Percentiles rank a stretch among this genome's conserved stretches.
phyloP scores from a whole-genome alignment of 2,113 vertebrate species.

The Gavialis gangeticus region DNA sequence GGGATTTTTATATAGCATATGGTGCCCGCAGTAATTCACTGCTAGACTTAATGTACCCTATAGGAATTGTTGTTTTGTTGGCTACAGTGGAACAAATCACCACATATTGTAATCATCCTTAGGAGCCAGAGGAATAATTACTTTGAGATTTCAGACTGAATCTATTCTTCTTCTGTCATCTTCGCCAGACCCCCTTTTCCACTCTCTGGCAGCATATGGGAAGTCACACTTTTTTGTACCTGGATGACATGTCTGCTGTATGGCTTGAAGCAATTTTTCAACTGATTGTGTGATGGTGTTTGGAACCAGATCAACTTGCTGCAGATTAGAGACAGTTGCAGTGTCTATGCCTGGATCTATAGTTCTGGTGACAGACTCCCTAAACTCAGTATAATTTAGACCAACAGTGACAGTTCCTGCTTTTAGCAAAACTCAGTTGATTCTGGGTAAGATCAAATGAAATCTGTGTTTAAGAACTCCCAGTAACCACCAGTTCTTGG shows the following conservation, averaged over 20 bases:
- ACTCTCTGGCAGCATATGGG: constrained; percentile 64
- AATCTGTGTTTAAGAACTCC: constrained; percentile 29
- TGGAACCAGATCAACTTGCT: constrained; percentile 49
- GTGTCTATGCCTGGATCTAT: constrained; percentile 33
- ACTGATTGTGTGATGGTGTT: constrained; percentile 64
- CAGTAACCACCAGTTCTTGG: background rate
- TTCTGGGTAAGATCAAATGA: background rate
- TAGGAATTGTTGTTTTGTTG: constrained; percentile 33
- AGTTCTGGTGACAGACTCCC: constrained; percentile 64
- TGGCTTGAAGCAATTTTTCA: constrained; percentile 56
- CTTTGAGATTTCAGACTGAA: constrained; percentile 43
- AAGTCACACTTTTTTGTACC: constrained; percentile 61
- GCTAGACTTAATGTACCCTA: constrained; percentile 44
- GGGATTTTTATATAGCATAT: constrained; percentile 27
- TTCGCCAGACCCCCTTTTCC: constrained; percentile 17
- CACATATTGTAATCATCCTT: constrained; percentile 38
- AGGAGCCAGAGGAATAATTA: constrained; percentile 61
- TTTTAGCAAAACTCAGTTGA: constrained; percentile 65
- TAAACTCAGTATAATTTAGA: constrained; percentile 42
- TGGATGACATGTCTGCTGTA: constrained; percentile 69
- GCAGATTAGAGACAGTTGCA: constrained; percentile 66
- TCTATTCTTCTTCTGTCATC: constrained; percentile 63
- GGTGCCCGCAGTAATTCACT: constrained; percentile 38
- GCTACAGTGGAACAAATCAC: constrained; percentile 43
- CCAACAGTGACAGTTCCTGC: constrained; percentile 49